Base-by-base conservation (phyloP, 2,888 invertebrate genomes). In the Oligia latruncula region DNA sequence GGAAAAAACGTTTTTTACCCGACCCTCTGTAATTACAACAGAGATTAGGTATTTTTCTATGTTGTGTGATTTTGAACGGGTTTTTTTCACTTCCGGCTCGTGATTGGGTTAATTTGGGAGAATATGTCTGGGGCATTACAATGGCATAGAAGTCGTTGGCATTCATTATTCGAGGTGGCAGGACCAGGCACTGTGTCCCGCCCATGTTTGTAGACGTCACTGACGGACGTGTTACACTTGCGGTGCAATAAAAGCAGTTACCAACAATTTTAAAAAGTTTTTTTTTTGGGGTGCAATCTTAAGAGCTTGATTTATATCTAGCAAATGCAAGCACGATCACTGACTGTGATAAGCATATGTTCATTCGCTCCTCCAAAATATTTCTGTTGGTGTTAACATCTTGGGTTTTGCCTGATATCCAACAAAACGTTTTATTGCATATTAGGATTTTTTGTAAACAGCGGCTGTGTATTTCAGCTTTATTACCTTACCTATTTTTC, bases 111-210 rank as follows among this genome's bases (percentile, higher is more conserved):
- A 90, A 91, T 92, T 90, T 90, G 88, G 89, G 87, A 91, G 91
- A 91, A 91, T 90, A 90, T 91, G 91, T 90, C 90, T 90, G 83
- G 82, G 84, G 81, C 88, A 86, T 90, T 89, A 92, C 90, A 92
- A 92, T 92, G 88, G 92, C 88, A 90, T 88, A 90, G 89, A 89
- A 91, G 88, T 90, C 80, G 84, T 91, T 89, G 88, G 88, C 89
- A 93, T 93, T 93, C 91, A 93, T 94, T 93, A 93, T 93, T 91
- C 90, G 90, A 88, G 89, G 80, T 78, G 86, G 86, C 81, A 83
- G 83, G 88, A 86, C 84, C 88, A 86, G 85, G 77, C 83, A 52
- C 71, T 88, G 87, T 71, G 89, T 80, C 87, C 88, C 90, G 91
- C 89, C 90, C 89, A 89, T 92, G 92, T 92, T 92, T 93, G 93